Conservation (phyloP, 64 coral and sea anemone genomes). For the Catalaphyllia jardinei region DNA sequence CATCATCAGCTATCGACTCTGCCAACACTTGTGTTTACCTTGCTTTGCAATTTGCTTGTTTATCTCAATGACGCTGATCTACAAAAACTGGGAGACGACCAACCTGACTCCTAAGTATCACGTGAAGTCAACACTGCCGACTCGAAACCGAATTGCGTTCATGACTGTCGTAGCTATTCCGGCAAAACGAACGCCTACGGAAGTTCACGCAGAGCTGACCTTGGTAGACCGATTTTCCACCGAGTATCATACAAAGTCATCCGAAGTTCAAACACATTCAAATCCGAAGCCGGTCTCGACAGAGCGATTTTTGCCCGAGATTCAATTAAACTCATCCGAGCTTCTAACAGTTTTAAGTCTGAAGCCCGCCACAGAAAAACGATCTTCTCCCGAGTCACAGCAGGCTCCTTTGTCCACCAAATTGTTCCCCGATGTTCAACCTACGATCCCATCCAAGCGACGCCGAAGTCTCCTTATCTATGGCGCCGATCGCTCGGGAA, state of each 20-base stretch:
- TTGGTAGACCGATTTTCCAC: background rate
- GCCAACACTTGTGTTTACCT: background rate
- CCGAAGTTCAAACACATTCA: background rate
- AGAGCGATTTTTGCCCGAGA: background rate
- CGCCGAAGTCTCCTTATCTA: conserved; percentile 8
- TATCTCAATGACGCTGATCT: background rate
- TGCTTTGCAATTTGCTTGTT: background rate
- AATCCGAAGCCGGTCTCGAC: background rate
- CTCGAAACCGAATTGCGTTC: background rate
- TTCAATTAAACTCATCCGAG: background rate
- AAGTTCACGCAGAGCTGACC: background rate
- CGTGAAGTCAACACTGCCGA: background rate
- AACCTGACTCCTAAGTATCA: too few species aligned
- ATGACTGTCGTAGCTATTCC: background rate
- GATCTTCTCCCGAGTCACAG: background rate
- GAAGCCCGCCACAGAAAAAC: background rate
- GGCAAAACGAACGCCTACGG: background rate
- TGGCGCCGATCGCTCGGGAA: conserved; percentile 17
- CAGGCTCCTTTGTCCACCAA: background rate
- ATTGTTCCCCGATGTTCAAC: background rate
- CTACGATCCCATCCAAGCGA: background rate
- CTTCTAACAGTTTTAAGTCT: background rate
- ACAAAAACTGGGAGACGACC: background rate
- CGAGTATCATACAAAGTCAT: background rate
- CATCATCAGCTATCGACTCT: background rate